A percentile compares a stretch with the other conserved stretches of the same genome.
These are phyloP conservation scores for Atrichornis clamosus DNA, from an alignment of 2,113 vertebrate species.

Conservation along the genomic window DNA sequence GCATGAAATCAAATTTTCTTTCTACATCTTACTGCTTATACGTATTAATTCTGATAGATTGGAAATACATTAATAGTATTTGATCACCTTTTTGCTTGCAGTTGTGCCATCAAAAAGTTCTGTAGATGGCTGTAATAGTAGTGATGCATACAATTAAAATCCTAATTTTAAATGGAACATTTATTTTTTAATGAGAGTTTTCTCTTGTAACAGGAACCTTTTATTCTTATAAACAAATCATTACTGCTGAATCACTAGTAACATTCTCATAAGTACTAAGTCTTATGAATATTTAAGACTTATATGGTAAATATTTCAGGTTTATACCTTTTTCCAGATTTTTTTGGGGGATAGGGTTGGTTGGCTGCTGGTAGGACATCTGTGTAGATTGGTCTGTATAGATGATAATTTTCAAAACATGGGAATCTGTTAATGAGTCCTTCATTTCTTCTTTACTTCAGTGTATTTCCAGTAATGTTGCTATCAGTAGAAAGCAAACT, in stretches of 20 bases:
- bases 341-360: neutral
- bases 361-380: neutral
- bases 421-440: neutral
- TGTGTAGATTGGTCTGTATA: neutral
- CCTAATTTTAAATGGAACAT: neutral
- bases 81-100: neutral
- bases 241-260: neutral
- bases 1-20: neutral
- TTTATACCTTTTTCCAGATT: neutral
- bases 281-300: neutral
- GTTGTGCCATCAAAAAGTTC: neutral
- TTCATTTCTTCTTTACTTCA: neutral
- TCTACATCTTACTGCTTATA: neutral
- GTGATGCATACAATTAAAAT: neutral
- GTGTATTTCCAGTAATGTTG: neutral
- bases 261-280: neutral
- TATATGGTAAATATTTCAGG: neutral
- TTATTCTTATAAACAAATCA: neutral
- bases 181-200: neutral
- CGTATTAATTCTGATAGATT: neutral
- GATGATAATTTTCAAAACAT: neutral
- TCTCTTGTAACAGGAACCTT: neutral
- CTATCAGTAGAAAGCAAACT: neutral
- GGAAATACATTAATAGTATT: neutral
- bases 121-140: neutral